phyloP scores from a whole-genome alignment of 1,140 invertebrate species.

The Heliconius hermathena region DNA sequence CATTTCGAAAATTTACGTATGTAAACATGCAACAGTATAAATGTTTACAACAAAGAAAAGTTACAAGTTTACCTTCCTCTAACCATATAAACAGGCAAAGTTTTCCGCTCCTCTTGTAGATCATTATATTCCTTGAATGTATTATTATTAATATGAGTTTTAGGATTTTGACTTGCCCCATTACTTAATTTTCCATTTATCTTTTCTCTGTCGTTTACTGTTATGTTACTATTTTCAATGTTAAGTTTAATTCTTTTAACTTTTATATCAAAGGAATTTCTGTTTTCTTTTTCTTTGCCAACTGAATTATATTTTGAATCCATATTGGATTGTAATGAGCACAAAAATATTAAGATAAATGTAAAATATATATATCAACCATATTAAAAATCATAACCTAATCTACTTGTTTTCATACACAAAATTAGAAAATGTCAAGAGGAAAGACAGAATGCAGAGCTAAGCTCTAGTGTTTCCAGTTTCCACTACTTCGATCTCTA shows the following conservation, averaged over 20 bases:
- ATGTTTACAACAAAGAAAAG: background rate
- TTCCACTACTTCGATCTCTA: no score
- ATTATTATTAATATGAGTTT: constrained; percentile 29
- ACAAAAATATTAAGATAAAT: background rate
- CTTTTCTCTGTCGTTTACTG: constrained; percentile 31
- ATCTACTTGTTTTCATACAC: constrained; percentile 61
- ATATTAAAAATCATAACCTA: constrained; percentile 9
- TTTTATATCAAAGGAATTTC: constrained; percentile 51
- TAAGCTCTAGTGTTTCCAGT: no score
- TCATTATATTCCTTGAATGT: constrained; percentile 46
- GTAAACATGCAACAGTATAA: no score
- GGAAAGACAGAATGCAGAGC: background rate
- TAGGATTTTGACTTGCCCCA: constrained; percentile 35
- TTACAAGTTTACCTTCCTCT: constrained; percentile 51
- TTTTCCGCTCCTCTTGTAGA: constrained; percentile 56
- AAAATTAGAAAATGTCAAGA: background rate
- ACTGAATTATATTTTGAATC: constrained; percentile 72
- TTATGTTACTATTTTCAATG: constrained; percentile 38
- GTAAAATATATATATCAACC: background rate
- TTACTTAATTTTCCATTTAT: constrained; percentile 37
- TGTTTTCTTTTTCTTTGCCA: constrained; percentile 50
- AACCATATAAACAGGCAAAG: constrained; percentile 62
- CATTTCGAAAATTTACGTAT: no score
- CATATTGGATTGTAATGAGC: constrained; percentile 47
- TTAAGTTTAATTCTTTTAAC: constrained; percentile 62